Evolutionary conservation across 2,888 invertebrate genomes (phyloP).

Genomic region (Drosophila prolongata): DNA sequence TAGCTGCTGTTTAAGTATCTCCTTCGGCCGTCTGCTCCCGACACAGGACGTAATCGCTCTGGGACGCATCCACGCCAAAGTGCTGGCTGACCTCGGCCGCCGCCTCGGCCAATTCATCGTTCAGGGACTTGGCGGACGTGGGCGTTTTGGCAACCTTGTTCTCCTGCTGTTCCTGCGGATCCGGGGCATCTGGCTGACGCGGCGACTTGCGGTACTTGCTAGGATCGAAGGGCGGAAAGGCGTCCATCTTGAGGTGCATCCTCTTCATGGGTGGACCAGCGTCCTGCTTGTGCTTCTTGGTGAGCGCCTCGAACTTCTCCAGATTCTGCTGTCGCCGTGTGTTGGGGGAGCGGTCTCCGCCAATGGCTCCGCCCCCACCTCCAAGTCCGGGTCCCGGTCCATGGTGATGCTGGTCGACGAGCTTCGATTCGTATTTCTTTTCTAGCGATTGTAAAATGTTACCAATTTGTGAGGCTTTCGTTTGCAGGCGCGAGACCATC

Average conservation of each 20-base stretch:
- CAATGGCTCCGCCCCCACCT: conserved; percentile 38
- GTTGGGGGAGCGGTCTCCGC: conserved; percentile 82
- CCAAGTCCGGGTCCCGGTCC: conserved; percentile 16
- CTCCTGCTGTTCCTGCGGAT: conserved; percentile 22
- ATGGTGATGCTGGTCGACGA: conserved; percentile 86
- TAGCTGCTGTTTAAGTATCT: conserved; percentile 33
- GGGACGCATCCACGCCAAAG: conserved; percentile 66
- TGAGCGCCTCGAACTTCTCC: conserved; percentile 82
- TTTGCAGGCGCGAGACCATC: conserved; percentile 97
- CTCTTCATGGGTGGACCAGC: conserved; percentile 84
- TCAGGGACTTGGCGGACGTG: conserved; percentile 81
- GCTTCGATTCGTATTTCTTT: conserved; percentile 86
- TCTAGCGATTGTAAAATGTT: conserved; percentile 95
- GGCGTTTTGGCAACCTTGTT: conserved; percentile 82
- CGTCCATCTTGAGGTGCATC: conserved; percentile 83
- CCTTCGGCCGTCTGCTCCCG: conserved; percentile 58
- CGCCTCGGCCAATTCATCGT: conserved; percentile 73
- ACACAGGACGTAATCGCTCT: conserved; percentile 68
- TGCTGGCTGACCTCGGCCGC: conserved; percentile 61
- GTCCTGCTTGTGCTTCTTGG: conserved; percentile 83
- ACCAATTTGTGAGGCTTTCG: conserved; percentile 97
- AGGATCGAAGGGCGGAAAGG: conserved; percentile 84
- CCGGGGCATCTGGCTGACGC: conserved; percentile 26
- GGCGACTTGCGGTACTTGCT: conserved; percentile 86
- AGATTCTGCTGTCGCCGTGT: conserved; percentile 83